Evolutionary conservation across 2,113 vertebrate genomes (phyloP).

Genomic region (Laticauda laticaudata): DNA sequence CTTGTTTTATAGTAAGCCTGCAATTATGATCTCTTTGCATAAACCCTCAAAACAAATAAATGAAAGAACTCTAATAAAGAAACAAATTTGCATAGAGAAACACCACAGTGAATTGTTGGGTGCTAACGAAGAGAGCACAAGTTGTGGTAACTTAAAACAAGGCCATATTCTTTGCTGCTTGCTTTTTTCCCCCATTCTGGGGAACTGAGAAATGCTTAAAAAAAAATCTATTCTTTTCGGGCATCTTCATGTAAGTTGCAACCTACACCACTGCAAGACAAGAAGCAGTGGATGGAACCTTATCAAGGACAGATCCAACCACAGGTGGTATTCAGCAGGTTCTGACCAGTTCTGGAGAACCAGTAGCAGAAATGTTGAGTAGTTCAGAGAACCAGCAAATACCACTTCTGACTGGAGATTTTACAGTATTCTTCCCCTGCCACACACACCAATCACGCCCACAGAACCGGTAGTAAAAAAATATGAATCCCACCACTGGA

Average conservation of each 20-base stretch:
- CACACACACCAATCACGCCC: too few species aligned
- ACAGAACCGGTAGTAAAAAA: too few species aligned
- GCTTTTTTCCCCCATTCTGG: not conserved
- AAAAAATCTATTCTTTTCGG: not conserved
- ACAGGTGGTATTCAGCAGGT: too few species aligned
- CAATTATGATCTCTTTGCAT: not conserved
- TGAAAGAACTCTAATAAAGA: not conserved
- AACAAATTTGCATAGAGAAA: not conserved
- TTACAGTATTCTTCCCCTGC: too few species aligned
- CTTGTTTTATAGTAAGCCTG: not conserved
- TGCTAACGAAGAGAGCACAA: not conserved
- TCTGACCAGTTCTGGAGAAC: too few species aligned
- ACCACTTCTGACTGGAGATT: too few species aligned
- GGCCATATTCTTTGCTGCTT: not conserved
- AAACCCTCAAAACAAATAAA: not conserved
- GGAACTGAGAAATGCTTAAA: not conserved
- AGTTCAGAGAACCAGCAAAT: too few species aligned
- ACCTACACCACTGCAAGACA: not conserved
- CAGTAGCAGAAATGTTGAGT: too few species aligned
- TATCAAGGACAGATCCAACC: too few species aligned
- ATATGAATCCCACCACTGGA: too few species aligned
- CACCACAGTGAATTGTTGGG: not conserved
- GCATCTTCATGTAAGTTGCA: not conserved
- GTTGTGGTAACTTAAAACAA: not conserved
- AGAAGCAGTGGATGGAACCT: too few species aligned